Conservation (phyloP, 2,113 vertebrate species). For the Oreochromis tanganicae region DNA sequence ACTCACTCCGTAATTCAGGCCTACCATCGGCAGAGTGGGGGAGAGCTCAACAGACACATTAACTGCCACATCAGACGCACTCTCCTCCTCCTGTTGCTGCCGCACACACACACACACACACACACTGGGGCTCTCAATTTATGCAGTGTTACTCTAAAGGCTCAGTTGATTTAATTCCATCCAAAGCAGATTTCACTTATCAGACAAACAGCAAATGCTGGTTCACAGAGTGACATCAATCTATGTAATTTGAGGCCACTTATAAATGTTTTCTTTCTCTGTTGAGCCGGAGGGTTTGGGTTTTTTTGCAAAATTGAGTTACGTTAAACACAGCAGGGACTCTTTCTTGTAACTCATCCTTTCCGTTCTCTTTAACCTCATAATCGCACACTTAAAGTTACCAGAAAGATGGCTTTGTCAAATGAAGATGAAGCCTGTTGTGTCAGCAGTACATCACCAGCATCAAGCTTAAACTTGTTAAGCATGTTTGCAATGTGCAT, state of each 20-base stretch:
- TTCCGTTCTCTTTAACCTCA: background rate
- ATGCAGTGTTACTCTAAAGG: background rate
- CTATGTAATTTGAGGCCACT: constrained; percentile 7
- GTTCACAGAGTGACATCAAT: constrained; percentile 23
- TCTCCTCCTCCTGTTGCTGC: background rate
- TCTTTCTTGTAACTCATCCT: background rate
- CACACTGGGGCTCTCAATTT: background rate
- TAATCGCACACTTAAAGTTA: background rate
- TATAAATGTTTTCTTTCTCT: background rate
- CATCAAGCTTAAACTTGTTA: background rate
- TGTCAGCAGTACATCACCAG: background rate
- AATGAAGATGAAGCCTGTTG: background rate
- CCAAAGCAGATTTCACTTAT: constrained; percentile 16
- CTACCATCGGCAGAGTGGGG: constrained; percentile 8
- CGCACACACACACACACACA: background rate
- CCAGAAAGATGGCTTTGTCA: background rate
- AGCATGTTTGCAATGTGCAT: background rate
- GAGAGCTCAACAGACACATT: background rate
- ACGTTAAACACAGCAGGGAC: background rate
- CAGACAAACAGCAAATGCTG: background rate
- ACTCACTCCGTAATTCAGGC: background rate
- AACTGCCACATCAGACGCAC: background rate
- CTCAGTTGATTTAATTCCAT: constrained; percentile 31
- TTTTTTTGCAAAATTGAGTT: background rate
- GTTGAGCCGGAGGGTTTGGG: background rate